Conservation (phyloP, 1,140 invertebrate genomes). For the Steinernema feltiae region DNA sequence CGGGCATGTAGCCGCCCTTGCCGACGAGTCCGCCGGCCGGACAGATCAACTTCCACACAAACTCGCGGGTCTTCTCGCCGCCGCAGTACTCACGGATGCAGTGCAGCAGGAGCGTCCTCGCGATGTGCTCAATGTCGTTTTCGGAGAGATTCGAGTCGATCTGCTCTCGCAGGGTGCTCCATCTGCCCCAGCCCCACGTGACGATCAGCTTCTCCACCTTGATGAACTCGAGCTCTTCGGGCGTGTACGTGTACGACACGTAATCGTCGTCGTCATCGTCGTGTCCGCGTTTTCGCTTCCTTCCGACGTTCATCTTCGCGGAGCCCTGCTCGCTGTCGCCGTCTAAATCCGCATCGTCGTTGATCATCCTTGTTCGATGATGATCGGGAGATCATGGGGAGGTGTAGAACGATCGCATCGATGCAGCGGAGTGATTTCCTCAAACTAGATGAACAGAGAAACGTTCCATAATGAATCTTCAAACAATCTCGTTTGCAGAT, state of each 20-base stretch:
- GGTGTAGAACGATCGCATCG: no score
- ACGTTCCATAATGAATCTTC: no score
- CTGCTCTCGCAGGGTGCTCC: slow-evolving; percentile 82
- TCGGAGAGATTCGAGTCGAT: slow-evolving; percentile 83
- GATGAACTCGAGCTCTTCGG: slow-evolving; percentile 66
- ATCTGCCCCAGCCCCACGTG: slow-evolving; percentile 78
- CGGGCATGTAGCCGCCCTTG: slow-evolving; percentile 58
- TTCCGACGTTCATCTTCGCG: slow-evolving; percentile 58
- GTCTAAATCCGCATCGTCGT: slow-evolving; percentile 39
- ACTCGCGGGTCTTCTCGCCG: slow-evolving; percentile 92
- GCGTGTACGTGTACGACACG: slow-evolving; percentile 68
- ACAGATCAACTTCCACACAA: slow-evolving; percentile 80
- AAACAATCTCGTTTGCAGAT: no score
- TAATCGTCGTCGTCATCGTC: slow-evolving; percentile 75
- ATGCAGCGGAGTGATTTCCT: no score
- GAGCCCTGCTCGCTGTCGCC: slow-evolving; percentile 55
- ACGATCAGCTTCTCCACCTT: slow-evolving; percentile 71
- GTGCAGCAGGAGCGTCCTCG: slow-evolving; percentile 79
- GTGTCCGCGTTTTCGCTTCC: slow-evolving; percentile 60
- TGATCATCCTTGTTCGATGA: slow-evolving; percentile 44
- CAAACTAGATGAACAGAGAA: no score
- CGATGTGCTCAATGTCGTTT: slow-evolving; percentile 85
- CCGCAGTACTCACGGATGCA: slow-evolving; percentile 90
- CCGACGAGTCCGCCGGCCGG: slow-evolving; percentile 31
- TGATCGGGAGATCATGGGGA: no score